These are phyloP conservation scores for Chaenogobius annularis DNA, from an alignment of 2,113 vertebrate species.

Conservation along the genomic window DNA sequence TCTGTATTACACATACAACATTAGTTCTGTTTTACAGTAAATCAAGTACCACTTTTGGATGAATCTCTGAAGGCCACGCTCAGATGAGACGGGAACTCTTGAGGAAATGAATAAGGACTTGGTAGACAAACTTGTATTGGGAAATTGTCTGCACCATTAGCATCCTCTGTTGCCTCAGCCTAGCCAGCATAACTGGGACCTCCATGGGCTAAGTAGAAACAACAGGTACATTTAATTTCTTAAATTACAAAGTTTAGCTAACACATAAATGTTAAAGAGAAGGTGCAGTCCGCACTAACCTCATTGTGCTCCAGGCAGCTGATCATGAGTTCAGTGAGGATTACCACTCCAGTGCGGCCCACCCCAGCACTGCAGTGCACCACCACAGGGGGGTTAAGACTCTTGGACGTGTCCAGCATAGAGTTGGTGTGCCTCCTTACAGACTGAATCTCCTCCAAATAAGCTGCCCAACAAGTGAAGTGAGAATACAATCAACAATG, in stretches of 20 bases:
- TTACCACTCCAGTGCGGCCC: conserved; percentile 89
- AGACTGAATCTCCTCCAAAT: conserved; percentile 93
- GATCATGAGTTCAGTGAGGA: conserved; percentile 93
- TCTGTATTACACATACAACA: conserved; percentile 4
- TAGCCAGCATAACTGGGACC: conserved; percentile 87
- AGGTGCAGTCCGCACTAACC: conserved; percentile 71
- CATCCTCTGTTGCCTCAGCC: conserved; percentile 89
- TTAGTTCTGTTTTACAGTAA: neutral
- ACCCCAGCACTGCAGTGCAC: conserved; percentile 93
- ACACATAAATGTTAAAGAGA: neutral
- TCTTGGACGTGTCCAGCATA: conserved; percentile 85
- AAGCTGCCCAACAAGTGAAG: conserved; percentile 74
- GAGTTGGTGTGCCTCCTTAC: conserved; percentile 94
- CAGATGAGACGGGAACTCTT: conserved; percentile 94
- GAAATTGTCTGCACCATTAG: conserved; percentile 95
- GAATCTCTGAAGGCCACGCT: conserved; percentile 17
- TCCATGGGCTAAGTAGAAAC: conserved; percentile 82
- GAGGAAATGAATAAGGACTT: conserved; percentile 92
- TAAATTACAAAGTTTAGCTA: neutral
- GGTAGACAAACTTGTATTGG: conserved; percentile 95
- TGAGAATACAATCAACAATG: neutral
- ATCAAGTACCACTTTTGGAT: conserved; percentile 20
- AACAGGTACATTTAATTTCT: neutral
- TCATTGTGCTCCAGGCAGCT: conserved; percentile 93
- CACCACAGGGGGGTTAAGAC: conserved; percentile 85